Conservation (phyloP, 2,888 invertebrate genomes). For the Bruchidius siliquastri region DNA sequence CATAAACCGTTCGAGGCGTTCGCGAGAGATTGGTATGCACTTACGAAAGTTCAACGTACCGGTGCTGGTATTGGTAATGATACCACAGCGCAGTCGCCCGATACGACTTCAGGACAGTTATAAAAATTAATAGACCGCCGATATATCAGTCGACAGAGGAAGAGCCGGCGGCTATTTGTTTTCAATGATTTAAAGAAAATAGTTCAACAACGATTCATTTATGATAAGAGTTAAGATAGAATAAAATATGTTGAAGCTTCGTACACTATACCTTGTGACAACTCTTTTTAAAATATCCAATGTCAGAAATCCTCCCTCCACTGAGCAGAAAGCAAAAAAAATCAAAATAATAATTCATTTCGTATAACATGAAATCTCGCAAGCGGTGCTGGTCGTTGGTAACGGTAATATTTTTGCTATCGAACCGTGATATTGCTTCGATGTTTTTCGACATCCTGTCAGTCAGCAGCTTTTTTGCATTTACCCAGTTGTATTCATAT, state of each 20-base stretch:
- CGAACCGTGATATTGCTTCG: neutral
- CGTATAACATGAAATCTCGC: neutral
- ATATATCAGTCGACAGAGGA: slow-evolving; percentile 5
- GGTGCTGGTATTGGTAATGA: slow-evolving; percentile 1
- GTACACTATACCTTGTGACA: too few species aligned
- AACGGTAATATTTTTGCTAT: neutral
- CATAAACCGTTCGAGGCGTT: neutral
- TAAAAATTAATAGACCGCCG: slow-evolving; percentile 15
- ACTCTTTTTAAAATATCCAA: too few species aligned
- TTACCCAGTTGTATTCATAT: neutral
- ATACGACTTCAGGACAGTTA: slow-evolving; percentile 16
- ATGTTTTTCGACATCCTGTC: neutral
- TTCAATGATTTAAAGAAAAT: too few species aligned
- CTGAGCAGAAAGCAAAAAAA: too few species aligned
- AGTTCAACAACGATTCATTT: too few species aligned
- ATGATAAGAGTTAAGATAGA: too few species aligned
- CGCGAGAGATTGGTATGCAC: neutral
- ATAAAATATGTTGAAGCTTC: too few species aligned
- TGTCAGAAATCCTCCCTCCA: too few species aligned
- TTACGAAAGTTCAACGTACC: neutral
- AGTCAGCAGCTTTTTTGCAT: neutral
- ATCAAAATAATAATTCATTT: neutral
- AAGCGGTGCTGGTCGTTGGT: neutral
- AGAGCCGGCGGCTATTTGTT: neutral
- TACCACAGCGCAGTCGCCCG: slow-evolving; percentile 9